These are phyloP conservation scores for Agriopis aurantiaria DNA, from an alignment of 2,888 invertebrate genomes.

Conservation along the genomic window DNA sequence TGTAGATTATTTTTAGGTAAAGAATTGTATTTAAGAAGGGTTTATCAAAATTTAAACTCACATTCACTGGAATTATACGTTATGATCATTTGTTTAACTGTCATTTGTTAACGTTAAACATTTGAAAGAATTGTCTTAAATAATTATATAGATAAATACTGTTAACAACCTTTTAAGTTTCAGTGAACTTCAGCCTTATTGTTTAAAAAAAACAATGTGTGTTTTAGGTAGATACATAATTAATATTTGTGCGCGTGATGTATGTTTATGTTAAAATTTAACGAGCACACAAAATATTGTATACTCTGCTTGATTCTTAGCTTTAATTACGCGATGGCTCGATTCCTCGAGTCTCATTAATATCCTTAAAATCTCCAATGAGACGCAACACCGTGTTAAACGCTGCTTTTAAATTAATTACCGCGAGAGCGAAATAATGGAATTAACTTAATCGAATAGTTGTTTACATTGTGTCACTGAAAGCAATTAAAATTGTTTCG, in stretches of 20 bases:
- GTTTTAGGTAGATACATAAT: neutral
- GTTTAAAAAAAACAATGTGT: neutral
- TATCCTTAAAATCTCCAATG: slow-evolving; percentile 50
- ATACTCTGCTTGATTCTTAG: slow-evolving; percentile 3
- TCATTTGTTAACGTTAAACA: too few relatives aligned
- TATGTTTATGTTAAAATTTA: slow-evolving; percentile 9
- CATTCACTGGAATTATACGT: neutral
- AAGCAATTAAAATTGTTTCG: slow-evolving; percentile 85
- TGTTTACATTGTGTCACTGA: slow-evolving; percentile 85
- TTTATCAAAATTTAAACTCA: neutral
- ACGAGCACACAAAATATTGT: slow-evolving; percentile 9
- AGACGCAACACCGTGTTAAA: slow-evolving; percentile 55
- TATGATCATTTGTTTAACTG: neutral
- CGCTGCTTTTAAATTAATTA: slow-evolving; percentile 80
- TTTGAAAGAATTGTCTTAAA: neutral
- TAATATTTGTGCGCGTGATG: neutral
- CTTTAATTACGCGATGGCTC: slow-evolving; percentile 29
- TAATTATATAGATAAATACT: neutral
- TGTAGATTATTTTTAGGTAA: slow-evolving; percentile 38
- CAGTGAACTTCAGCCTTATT: neutral
- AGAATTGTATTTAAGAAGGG: neutral
- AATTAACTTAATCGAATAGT: slow-evolving; percentile 86
- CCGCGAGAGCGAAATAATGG: slow-evolving; percentile 73
- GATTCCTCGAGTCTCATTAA: slow-evolving; percentile 48
- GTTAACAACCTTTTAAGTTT: neutral